These are phyloP conservation scores for Callipepla squamata DNA, from an alignment of 2,113 vertebrate species.

Conservation along the genomic window DNA sequence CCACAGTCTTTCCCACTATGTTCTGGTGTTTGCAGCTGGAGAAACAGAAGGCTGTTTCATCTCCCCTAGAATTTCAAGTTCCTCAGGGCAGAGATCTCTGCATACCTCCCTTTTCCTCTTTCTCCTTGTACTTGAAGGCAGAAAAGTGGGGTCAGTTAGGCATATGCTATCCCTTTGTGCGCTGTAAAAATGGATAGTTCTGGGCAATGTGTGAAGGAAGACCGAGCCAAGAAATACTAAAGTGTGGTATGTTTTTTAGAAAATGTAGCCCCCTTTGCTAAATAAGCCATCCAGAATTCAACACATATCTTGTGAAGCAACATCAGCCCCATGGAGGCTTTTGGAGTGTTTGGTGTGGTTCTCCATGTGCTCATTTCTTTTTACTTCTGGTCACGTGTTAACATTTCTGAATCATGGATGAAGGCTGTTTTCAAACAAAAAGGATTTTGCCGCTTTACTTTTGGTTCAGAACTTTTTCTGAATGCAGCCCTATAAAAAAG, in stretches of 20 bases:
- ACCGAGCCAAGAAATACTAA: neutral
- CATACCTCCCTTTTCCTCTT: neutral
- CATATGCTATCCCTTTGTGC: neutral
- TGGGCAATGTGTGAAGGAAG: neutral
- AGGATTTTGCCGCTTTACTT: no score
- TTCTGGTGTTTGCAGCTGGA: neutral
- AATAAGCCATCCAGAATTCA: conserved; percentile 29
- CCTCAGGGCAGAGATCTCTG: neutral
- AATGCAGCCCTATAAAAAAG: no score
- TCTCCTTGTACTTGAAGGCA: neutral
- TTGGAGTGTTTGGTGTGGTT: conserved; percentile 22
- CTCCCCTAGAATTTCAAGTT: neutral
- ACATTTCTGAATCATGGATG: conserved; percentile 51
- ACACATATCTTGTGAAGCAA: neutral
- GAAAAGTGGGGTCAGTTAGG: neutral
- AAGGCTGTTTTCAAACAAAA: conserved; percentile 51
- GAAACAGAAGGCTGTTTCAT: neutral
- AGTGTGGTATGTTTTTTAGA: neutral
- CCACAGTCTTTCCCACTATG: neutral
- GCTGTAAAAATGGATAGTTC: neutral
- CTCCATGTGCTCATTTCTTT: conserved; percentile 28
- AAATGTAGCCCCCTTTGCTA: neutral
- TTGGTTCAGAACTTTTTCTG: no score
- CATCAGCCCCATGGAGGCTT: neutral
- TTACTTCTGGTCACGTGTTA: conserved; percentile 17